Evolutionary conservation across 2,797 vertebrate species (phyloP), one percentile per base, ranked within the genome.

Genomic region (Bovichtus diacanthus): DNA sequence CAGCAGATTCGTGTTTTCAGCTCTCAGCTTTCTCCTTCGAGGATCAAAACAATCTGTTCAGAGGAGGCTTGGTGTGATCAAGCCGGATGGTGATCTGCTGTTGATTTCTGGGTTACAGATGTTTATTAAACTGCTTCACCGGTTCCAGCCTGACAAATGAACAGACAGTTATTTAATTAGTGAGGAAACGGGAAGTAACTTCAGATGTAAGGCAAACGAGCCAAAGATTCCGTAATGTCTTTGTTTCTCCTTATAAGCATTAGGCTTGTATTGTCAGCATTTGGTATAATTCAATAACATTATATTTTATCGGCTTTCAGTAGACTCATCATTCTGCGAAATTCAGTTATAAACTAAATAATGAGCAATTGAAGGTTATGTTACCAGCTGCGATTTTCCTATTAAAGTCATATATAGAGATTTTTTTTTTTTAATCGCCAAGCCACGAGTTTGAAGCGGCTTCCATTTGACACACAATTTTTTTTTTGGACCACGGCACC

Each of bases 91-190:
- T 7, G 63, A 78, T 51, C 34, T 82, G 85, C 71, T 27, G 60
- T 77, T 76, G 38, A 53, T 78, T 78, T 85, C 76, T 69, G 63
- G 36, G 51, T 56, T 80, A 70, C 75, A 88, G 79, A 88, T 84
- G 85, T 86, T 84, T 80, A 70, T 54, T 16, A 83, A 86, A 44
- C 19, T n/a, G 43, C 43, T 73, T 59, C 76, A 73, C n/a, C n/a
- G 49, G 53, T 44, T 76, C 70, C 75, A 76, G 74, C 78, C 58
- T 59, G 60, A 83, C 46, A 70, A 79, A 84, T 74, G 68, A 85
- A 64, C 51, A 73, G 61, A 78, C 49, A 46, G 46, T 38, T 76
- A 69, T 82, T 76, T 74, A 31, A 74, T 78, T 73, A 80, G 13
- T 1, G 39, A 46, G 55, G 76, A 75, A 83, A 78, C 3, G 16